These are phyloP conservation scores for Margaritifera margaritifera DNA, from an alignment of 2,888 invertebrate species.

Conservation along the genomic window DNA sequence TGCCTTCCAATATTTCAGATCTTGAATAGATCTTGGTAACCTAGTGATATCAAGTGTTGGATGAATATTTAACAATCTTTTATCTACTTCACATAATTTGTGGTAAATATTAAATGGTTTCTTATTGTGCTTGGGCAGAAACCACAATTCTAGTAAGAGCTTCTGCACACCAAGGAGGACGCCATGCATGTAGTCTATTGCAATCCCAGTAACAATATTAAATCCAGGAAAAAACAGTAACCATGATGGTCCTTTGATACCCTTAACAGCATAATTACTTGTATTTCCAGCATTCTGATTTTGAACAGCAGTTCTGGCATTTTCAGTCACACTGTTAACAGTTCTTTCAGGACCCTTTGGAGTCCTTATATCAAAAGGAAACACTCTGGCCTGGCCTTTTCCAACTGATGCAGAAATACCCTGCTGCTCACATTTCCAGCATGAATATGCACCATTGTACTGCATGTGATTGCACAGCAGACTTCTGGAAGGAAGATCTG, in stretches of 20 bases:
- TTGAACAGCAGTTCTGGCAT: conserved; percentile 10
- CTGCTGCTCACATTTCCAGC: conserved; percentile 26
- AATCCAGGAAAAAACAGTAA: conserved; percentile 4
- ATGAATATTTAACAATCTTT: conserved; percentile 9
- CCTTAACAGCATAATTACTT: conserved; percentile 5
- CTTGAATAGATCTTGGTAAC: conserved; percentile 24
- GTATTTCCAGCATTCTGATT: background rate
- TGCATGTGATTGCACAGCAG: conserved; percentile 23
- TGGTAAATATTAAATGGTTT: conserved; percentile 20
- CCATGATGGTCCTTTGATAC: conserved; percentile 12
- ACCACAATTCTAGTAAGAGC: conserved; percentile 26
- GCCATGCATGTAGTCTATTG: conserved; percentile 40
- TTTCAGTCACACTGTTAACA: background rate
- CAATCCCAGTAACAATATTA: conserved; percentile 12
- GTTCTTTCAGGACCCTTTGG: conserved; percentile 23
- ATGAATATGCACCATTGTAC: conserved; percentile 28
- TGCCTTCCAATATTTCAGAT: conserved; percentile 32
- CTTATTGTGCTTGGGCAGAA: conserved; percentile 6
- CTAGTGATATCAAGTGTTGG: conserved; percentile 24
- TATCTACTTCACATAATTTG: conserved; percentile 13
- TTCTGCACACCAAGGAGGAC: conserved; percentile 34
- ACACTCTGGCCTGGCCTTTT: conserved; percentile 27
- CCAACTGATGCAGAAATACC: conserved; percentile 19
- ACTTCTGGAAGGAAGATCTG: conserved; percentile 27
- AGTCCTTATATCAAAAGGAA: conserved; percentile 17